A percentile compares a stretch with the other conserved stretches of the same genome.
Conservation (phyloP, 2,888 invertebrate genomes). For the Eremobia ochroleuca region DNA sequence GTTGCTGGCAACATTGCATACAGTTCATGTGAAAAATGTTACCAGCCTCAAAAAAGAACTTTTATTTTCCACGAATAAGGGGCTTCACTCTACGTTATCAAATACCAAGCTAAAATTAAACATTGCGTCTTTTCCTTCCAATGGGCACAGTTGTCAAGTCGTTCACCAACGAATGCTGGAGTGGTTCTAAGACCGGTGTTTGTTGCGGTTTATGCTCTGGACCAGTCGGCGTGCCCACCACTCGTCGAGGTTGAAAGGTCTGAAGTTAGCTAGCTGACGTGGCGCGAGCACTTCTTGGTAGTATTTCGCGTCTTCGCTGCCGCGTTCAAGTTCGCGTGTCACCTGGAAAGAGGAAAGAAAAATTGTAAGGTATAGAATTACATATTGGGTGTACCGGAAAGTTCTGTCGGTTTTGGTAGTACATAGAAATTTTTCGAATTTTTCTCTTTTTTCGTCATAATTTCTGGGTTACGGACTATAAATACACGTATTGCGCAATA, state of each 20-base stretch:
- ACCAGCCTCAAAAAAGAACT: slow-evolving; percentile 7
- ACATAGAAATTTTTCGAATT: no score
- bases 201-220: slow-evolving; percentile 92
- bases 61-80: not conserved
- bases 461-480: no score
- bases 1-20: slow-evolving; percentile 1
- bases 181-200: slow-evolving; percentile 86
- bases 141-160: slow-evolving; percentile 66
- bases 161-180: slow-evolving; percentile 57
- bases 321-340: slow-evolving; percentile 90
- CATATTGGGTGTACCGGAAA: no score
- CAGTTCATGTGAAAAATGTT: slow-evolving; percentile 2
- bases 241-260: slow-evolving; percentile 95
- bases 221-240: slow-evolving; percentile 94
- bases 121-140: slow-evolving; percentile 54
- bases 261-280: slow-evolving; percentile 92
- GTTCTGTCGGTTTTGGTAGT: no score
- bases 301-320: slow-evolving; percentile 90
- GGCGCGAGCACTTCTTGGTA: slow-evolving; percentile 93
- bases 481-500: no score
- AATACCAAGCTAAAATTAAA: slow-evolving; percentile 51
- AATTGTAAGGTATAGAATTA: not conserved
- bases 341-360: slow-evolving; percentile 81
- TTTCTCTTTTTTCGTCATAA: no score
- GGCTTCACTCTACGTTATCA: slow-evolving; percentile 25